Evolutionary conservation across 1,140 invertebrate genomes (phyloP).

Genomic region (Proales similis): DNA sequence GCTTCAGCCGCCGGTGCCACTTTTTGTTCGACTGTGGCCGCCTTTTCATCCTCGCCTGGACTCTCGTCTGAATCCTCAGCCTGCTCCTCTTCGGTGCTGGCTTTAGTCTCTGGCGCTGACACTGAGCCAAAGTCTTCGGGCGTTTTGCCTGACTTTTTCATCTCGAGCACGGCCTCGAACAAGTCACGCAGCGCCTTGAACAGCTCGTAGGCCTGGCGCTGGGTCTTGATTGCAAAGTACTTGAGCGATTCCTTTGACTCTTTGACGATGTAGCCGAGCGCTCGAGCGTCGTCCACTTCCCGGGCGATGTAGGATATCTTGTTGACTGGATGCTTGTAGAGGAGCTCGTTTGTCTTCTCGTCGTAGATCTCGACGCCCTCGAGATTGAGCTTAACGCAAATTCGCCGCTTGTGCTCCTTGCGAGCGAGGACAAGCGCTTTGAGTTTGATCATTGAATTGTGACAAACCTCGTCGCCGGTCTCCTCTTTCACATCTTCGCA

Average conservation of each 20-base stretch:
- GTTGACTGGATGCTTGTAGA: slow-evolving; percentile 27
- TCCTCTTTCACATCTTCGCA: slow-evolving; percentile 31
- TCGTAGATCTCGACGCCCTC: slow-evolving; percentile 33
- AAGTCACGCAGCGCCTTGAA: slow-evolving; percentile 37
- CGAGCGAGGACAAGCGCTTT: slow-evolving; percentile 20
- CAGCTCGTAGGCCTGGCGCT: slow-evolving; percentile 10
- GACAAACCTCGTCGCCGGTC: slow-evolving; percentile 20
- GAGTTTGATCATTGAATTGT: slow-evolving; percentile 35
- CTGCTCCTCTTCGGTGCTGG: too few relatives aligned
- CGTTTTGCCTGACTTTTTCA: slow-evolving; percentile 5
- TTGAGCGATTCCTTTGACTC: slow-evolving; percentile 5
- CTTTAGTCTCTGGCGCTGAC: too few relatives aligned
- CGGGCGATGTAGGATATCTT: slow-evolving; percentile 33
- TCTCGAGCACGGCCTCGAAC: slow-evolving; percentile 15
- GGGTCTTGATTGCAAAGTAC: slow-evolving; percentile 38
- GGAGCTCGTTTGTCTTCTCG: slow-evolving; percentile 25
- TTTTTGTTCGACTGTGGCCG: too few relatives aligned
- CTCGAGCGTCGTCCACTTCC: slow-evolving; percentile 25
- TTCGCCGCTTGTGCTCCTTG: slow-evolving; percentile 29
- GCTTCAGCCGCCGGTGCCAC: too few relatives aligned
- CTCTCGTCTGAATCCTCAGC: too few relatives aligned
- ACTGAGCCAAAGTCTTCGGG: too few relatives aligned
- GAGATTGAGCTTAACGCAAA: slow-evolving; percentile 31
- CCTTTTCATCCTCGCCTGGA: too few relatives aligned
- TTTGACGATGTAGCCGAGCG: slow-evolving; percentile 28